phyloP scores from a whole-genome alignment of 1,140 invertebrate species.

The Drosophila eugracilis region DNA sequence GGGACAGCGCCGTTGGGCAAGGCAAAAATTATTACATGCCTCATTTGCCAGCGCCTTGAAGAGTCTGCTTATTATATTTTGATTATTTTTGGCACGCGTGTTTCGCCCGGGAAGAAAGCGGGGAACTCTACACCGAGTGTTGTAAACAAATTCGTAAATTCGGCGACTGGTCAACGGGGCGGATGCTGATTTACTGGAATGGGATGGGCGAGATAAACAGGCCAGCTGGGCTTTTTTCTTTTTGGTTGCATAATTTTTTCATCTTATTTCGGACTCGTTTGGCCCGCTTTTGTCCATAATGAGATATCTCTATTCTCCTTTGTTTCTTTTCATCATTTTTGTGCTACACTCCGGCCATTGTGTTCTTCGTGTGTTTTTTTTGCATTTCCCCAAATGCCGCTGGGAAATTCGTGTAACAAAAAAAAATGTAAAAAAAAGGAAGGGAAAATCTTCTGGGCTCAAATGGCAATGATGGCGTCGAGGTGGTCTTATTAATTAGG shows the following conservation, averaged over 20 bases:
- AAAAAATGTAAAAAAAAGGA: constrained; percentile 26
- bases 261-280: constrained; percentile 66
- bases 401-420: constrained; percentile 70
- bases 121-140: constrained; percentile 24
- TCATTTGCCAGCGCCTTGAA: constrained; percentile 78
- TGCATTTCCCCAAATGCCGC: constrained; percentile 74
- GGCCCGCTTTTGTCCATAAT: constrained; percentile 78
- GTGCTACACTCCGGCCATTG: constrained; percentile 33
- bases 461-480: constrained; percentile 70
- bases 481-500: constrained; percentile 78
- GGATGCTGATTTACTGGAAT: constrained; percentile 14
- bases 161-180: constrained; percentile 36
- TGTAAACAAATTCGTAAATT: constrained; percentile 77
- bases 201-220: constrained; percentile 20
- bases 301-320: constrained; percentile 81
- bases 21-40: constrained; percentile 73
- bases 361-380: constrained; percentile 59
- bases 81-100: constrained; percentile 79
- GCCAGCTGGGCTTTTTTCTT: constrained; percentile 27
- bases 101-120: constrained; percentile 22
- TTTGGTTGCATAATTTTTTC: constrained; percentile 77
- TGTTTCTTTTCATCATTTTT: constrained; percentile 78
- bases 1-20: constrained; percentile 5
- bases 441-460: constrained; percentile 63
- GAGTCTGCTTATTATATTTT: constrained; percentile 79